phyloP scores from a whole-genome alignment of 1,140 invertebrate species.

The Trissolcus basalis region DNA sequence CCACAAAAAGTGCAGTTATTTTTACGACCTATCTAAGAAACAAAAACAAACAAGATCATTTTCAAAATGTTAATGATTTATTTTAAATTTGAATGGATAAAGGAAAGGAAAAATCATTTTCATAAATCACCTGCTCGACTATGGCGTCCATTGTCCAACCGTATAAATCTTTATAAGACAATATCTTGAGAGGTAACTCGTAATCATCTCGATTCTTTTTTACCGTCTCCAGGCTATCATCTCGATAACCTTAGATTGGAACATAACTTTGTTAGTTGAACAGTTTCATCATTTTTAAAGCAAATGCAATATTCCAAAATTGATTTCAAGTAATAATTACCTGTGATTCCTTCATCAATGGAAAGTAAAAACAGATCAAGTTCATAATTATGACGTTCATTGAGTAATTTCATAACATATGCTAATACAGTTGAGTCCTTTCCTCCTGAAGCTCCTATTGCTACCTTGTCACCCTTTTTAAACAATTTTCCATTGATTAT shows the following conservation, averaged over 20 bases:
- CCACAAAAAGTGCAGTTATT: constrained; percentile 99
- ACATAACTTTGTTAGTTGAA: background rate
- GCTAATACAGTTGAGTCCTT: constrained; percentile 98
- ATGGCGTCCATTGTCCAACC: constrained; percentile 99
- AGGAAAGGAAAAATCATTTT: too few relatives aligned
- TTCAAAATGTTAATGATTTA: too few relatives aligned
- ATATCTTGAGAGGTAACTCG: constrained; percentile 93
- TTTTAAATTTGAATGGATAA: too few relatives aligned
- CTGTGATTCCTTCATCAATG: constrained; percentile 98
- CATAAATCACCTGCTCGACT: constrained; percentile 88
- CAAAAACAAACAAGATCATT: constrained; percentile 7
- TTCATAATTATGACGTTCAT: constrained; percentile 94
- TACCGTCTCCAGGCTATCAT: constrained; percentile 98
- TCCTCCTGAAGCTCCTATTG: constrained; percentile 97
- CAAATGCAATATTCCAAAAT: background rate
- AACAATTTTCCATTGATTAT: constrained; percentile 78
- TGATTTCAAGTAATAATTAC: constrained; percentile 64
- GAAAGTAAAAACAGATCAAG: constrained; percentile 94
- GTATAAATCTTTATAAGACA: constrained; percentile 99
- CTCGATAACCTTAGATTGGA: constrained; percentile 86
- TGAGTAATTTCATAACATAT: constrained; percentile 92
- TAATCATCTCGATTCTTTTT: constrained; percentile 96
- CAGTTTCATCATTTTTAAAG: background rate
- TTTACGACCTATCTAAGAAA: constrained; percentile 89
- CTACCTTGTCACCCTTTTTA: constrained; percentile 88